Evolutionary conservation across 2,113 vertebrate species (phyloP).

Genomic region (Aspiorhynchus laticeps): DNA sequence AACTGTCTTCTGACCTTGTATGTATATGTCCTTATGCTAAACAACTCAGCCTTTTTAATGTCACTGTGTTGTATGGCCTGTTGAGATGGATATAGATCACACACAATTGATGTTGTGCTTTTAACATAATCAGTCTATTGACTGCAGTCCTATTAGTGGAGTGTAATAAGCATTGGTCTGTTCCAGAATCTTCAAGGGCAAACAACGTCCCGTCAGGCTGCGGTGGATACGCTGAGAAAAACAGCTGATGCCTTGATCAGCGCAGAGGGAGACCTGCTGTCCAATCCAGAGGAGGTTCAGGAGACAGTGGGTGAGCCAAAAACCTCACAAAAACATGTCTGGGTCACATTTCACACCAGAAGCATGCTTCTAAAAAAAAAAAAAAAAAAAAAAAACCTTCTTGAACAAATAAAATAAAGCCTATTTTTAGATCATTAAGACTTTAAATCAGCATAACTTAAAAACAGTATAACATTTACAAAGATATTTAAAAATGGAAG

Average conservation of each 20-base stretch:
- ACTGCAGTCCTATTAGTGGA: neutral
- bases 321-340: neutral
- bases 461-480: no score
- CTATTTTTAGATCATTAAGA: neutral
- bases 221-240: slow-evolving; percentile 89
- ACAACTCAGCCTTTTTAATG: neutral
- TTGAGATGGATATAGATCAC: neutral
- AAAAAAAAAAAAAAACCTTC: no score
- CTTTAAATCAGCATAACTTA: no score
- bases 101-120: neutral
- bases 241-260: slow-evolving; percentile 86
- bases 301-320: slow-evolving; percentile 85
- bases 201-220: slow-evolving; percentile 87
- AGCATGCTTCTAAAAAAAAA: no score
- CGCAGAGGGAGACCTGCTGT: slow-evolving; percentile 82
- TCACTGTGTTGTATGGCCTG: neutral
- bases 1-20: neutral
- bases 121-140: slow-evolving; percentile 2
- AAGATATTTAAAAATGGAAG: neutral
- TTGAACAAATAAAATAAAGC: neutral
- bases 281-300: slow-evolving; percentile 89
- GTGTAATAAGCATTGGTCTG: slow-evolving; percentile 27
- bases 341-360: neutral
- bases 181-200: slow-evolving; percentile 87
- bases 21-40: neutral